These are phyloP conservation scores for Chaetoderma sp. DNA, from an alignment of 2,888 invertebrate genomes.

Conservation along the genomic window DNA sequence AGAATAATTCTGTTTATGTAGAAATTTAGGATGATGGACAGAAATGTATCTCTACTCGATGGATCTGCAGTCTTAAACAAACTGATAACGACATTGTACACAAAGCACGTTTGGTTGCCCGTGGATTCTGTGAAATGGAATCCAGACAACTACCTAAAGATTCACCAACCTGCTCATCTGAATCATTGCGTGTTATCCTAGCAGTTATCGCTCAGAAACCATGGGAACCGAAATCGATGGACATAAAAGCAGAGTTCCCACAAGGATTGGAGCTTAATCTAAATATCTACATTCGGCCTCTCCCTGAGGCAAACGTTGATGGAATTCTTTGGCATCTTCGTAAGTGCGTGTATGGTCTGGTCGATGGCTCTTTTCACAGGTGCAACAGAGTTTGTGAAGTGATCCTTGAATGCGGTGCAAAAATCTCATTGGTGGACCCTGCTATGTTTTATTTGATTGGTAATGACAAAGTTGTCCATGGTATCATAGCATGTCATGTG, in stretches of 20 bases:
- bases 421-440: background rate
- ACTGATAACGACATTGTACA: background rate
- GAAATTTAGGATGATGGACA: conserved; percentile 27
- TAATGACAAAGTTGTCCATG: background rate
- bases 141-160: conserved; percentile 9
- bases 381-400: background rate
- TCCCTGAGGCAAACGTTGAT: background rate
- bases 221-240: conserved; percentile 20
- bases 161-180: conserved; percentile 11
- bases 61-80: conserved; percentile 21
- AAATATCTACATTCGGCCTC: background rate
- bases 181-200: conserved; percentile 11
- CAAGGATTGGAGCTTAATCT: background rate
- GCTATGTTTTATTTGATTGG: background rate
- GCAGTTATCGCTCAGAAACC: conserved; percentile 14
- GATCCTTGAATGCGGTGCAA: background rate
- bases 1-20: no score
- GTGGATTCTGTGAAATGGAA: no score
- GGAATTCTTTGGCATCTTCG: background rate
- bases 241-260: conserved; percentile 16
- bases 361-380: background rate
- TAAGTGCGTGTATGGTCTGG: background rate
- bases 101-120: conserved; percentile 15
- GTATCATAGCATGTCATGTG: background rate
- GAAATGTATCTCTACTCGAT: conserved; percentile 26